Base-by-base conservation (phyloP, 1,140 invertebrate genomes). In the Muscidifurax raptorellus region DNA sequence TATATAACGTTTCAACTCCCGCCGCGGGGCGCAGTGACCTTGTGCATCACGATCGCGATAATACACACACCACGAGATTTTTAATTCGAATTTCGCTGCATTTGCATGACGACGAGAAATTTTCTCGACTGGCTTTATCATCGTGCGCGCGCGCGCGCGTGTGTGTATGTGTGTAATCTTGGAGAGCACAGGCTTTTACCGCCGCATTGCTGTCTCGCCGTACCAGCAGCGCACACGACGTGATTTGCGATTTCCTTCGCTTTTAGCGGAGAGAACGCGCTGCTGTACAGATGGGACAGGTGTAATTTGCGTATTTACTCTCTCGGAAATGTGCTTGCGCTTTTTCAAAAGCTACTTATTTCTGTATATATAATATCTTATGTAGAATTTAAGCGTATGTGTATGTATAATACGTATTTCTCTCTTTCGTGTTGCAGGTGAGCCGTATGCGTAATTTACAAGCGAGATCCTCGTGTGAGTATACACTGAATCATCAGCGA, bases 1-100 rank as follows among this genome's bases (percentile, higher is more conserved):
- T 72, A 25, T 12, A 27, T 6, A 40, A 30, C 27, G 30, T 13
- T 10, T 40, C 7, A 40, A 40, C 36, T 9, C 2, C 71, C 28
- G n/a, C n/a, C n/a, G n/a, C n/a, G 9, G 32, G 72, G 75, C 30
- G 75, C 75, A 59, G 75, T 36, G 75, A 77, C 44, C 75, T 77
- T 76, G 74, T 22, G n/a, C 22, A 4, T 3, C 13, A 72, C 2
- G 30, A 7, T 13, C 40, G 40, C 5, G 36, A 40, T 40, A 40
- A 10, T 40, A 10, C 32, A 32, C 36, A n/a, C n/a, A n/a, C n/a
- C n/a, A n/a, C n/a, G n/a, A n/a, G n/a, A n/a, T n/a, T 40, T 40
- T 40, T 40, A 40, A 40, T 40, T 40, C 10, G 7, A 40, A 40
- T 40, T 40, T 18, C 47, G 0, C 47, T 52, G 28, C 75, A 30